Percentiles rank a stretch among this genome's conserved stretches.
Evolutionary conservation across 2,113 vertebrate species (phyloP).

Genomic region (Eubucco bourcierii): DNA sequence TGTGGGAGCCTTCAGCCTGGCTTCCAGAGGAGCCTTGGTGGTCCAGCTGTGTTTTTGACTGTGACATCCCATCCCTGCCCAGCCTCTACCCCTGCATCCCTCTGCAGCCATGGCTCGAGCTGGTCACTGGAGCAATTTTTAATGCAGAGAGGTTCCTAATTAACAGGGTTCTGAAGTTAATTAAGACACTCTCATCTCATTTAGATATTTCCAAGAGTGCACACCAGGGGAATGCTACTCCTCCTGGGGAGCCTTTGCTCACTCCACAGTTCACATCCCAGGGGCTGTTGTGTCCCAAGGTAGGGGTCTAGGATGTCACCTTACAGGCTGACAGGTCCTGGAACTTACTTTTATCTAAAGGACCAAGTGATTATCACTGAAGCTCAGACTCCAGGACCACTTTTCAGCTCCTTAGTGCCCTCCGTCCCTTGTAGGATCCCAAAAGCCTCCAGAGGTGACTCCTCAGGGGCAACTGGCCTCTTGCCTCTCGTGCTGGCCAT

Average conservation of each 20-base stretch:
- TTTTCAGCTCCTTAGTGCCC: background rate
- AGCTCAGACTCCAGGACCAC: rapidly evolving
- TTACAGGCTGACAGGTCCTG: background rate
- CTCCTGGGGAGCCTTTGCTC: background rate
- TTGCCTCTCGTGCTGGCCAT: too few relatives aligned
- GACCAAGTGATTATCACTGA: background rate
- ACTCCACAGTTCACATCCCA: background rate
- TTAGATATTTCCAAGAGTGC: constrained; percentile 30
- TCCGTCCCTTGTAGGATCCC: background rate
- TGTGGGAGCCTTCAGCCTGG: background rate
- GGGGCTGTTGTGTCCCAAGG: background rate
- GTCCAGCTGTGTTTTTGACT: background rate
- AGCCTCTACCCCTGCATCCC: background rate
- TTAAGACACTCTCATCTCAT: constrained; percentile 63
- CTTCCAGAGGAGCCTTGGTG: background rate
- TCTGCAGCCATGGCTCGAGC: background rate
- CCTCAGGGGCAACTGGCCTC: background rate
- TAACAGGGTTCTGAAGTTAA: constrained; percentile 63
- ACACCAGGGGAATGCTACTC: constrained; percentile 14
- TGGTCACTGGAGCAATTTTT: constrained; percentile 36
- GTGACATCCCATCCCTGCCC: background rate
- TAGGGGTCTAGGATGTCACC: background rate
- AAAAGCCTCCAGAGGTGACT: background rate
- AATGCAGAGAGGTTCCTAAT: constrained; percentile 54
- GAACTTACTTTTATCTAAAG: rapidly evolving